phyloP scores from a whole-genome alignment of 2,113 vertebrate species.

The Rallus limicola region DNA sequence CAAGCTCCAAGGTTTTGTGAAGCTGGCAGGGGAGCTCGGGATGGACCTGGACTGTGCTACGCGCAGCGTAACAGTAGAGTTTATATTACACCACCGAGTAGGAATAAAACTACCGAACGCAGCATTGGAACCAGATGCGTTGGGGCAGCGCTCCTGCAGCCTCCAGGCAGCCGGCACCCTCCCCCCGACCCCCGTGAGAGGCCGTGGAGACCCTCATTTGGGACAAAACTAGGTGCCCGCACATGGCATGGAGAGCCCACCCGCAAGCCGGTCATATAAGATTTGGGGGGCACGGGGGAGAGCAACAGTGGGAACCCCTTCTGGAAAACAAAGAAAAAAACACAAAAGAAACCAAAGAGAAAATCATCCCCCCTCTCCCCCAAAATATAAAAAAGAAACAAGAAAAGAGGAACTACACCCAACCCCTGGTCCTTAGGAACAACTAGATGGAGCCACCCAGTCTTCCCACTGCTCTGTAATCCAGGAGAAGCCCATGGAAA shows the following conservation, averaged over 20 bases:
- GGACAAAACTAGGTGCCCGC: not conserved
- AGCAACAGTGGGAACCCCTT: accelerated
- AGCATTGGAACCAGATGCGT: constrained; percentile 47
- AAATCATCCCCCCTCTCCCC: too few relatives aligned
- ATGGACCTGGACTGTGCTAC: not conserved
- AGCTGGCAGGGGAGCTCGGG: not conserved
- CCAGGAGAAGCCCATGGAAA: not conserved
- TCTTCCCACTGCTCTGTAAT: not conserved
- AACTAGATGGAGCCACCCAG: not conserved
- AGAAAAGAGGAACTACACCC: not conserved
- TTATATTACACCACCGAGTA: not conserved
- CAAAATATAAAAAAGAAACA: not conserved
- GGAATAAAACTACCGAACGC: constrained; percentile 38
- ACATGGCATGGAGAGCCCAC: not conserved
- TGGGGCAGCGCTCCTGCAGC: not conserved
- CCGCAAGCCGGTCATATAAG: accelerated
- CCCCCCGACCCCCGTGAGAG: accelerated
- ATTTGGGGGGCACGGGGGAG: accelerated
- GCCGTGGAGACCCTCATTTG: accelerated
- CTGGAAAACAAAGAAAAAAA: not conserved
- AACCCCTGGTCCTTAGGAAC: not conserved
- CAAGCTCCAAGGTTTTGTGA: not conserved
- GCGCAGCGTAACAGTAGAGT: not conserved
- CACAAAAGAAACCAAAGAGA: accelerated
- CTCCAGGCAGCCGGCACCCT: not conserved